A percentile compares a stretch with the other conserved stretches of the same genome.
Conservation (phyloP, 2,888 invertebrate genomes). For the Cepaea hortensis region DNA sequence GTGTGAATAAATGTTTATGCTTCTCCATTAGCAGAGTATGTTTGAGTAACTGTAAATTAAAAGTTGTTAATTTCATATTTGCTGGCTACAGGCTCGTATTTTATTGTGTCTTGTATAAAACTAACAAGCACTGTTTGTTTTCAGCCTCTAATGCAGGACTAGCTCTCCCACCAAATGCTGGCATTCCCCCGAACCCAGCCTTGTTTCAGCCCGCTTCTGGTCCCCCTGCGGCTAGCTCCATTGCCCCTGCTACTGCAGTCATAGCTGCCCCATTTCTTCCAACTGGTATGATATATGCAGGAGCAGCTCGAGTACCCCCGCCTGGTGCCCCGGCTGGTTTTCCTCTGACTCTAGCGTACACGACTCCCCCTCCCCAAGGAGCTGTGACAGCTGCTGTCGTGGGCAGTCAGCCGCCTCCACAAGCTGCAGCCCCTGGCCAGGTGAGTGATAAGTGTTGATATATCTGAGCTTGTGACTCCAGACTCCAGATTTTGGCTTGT, state of each 20-base stretch:
- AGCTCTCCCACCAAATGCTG: constrained; percentile 41
- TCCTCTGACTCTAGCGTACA: constrained; percentile 58
- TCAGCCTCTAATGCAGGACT: constrained; percentile 40
- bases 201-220: constrained; percentile 50
- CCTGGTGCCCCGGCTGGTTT: constrained; percentile 54
- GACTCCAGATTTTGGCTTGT: too few species aligned
- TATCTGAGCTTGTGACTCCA: too few species aligned
- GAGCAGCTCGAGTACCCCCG: constrained; percentile 52
- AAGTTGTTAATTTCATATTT: too few species aligned
- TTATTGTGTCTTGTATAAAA: background rate
- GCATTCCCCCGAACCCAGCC: constrained; percentile 54
- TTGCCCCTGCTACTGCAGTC: constrained; percentile 48
- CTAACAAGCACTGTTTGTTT: background rate
- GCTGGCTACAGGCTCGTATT: too few species aligned
- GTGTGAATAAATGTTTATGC: too few species aligned
- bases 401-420: constrained; percentile 24
- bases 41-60: too few species aligned
- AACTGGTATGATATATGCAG: constrained; percentile 58
- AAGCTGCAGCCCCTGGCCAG: constrained; percentile 2
- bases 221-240: constrained; percentile 49
- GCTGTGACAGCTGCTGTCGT: constrained; percentile 41
- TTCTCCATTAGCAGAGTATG: too few species aligned
- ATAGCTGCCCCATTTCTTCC: constrained; percentile 53
- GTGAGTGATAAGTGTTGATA: background rate
- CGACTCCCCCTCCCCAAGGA: constrained; percentile 54